A percentile compares a stretch with the other conserved stretches of the same genome.
Evolutionary conservation across 2,888 invertebrate species (phyloP).

Genomic region (Microctonus hyperodae): DNA sequence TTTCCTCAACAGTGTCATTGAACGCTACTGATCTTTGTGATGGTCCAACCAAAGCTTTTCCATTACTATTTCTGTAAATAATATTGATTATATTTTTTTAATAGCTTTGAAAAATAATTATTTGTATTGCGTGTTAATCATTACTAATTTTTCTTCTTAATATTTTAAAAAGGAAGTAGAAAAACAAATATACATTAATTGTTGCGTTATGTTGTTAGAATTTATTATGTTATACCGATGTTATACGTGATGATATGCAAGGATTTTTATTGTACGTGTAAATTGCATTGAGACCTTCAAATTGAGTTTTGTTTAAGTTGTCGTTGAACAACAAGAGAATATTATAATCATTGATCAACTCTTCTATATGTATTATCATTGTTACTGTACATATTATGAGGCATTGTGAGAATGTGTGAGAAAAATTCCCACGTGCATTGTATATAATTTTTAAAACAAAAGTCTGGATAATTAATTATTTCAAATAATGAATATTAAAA

Average conservation of each 20-base stretch:
- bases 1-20: slow-evolving; percentile 39
- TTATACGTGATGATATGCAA: slow-evolving; percentile 41
- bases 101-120: too few relatives aligned
- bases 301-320: neutral
- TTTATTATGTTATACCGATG: too few relatives aligned
- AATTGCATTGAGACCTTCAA: slow-evolving; percentile 11
- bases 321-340: neutral
- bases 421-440: neutral
- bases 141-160: too few relatives aligned
- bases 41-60: slow-evolving; percentile 17
- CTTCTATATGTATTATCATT: neutral
- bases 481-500: neutral
- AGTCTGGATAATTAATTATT: neutral
- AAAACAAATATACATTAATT: neutral
- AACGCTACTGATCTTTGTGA: slow-evolving; percentile 37
- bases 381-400: neutral
- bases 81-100: too few relatives aligned
- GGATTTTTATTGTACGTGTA: slow-evolving; percentile 28
- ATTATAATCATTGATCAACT: too few relatives aligned
- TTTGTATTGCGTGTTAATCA: too few relatives aligned
- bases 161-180: neutral
- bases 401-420: neutral
- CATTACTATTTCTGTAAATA: slow-evolving; percentile 24
- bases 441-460: neutral
- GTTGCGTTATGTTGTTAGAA: neutral